Percentiles rank a stretch among this genome's conserved stretches.
phyloP scores from a whole-genome alignment of 2,888 invertebrate species.

The Onthophagus sagittarius region DNA sequence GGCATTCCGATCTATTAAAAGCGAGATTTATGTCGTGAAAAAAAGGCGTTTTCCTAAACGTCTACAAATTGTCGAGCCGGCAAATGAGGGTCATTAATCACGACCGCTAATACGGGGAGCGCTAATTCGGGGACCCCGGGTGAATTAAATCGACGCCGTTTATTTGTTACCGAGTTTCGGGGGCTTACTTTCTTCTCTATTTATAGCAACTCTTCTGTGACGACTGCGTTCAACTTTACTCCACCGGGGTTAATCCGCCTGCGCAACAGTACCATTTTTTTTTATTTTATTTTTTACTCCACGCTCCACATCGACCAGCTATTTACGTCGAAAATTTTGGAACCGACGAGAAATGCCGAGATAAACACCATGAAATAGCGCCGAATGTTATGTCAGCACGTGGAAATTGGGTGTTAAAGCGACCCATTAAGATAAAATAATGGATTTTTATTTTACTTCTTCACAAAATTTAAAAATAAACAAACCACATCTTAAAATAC shows the following conservation, averaged over 20 bases:
- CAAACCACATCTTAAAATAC: background rate
- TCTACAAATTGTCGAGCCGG: constrained; percentile 51
- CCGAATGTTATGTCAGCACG: background rate
- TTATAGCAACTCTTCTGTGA: background rate
- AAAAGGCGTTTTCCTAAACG: constrained; percentile 48
- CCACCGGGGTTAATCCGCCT: background rate
- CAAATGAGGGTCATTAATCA: constrained; percentile 49
- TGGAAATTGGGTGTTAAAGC: background rate
- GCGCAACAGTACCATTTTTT: background rate
- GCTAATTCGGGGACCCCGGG: background rate
- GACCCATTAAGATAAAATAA: background rate
- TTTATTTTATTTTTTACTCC: background rate
- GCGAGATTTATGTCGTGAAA: constrained; percentile 47
- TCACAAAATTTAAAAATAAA: background rate
- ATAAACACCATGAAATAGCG: background rate
- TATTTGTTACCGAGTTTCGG: constrained; percentile 41
- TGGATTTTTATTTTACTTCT: background rate
- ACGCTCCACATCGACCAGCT: background rate
- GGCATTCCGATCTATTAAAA: constrained; percentile 44
- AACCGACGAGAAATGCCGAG: background rate
- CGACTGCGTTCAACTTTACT: background rate
- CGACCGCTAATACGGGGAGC: constrained; percentile 40
- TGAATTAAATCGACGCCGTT: constrained; percentile 24
- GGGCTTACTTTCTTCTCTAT: constrained; percentile 22
- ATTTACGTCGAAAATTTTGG: background rate